phyloP scores from a whole-genome alignment of 2,113 vertebrate genomes.

The Phycodurus eques region DNA sequence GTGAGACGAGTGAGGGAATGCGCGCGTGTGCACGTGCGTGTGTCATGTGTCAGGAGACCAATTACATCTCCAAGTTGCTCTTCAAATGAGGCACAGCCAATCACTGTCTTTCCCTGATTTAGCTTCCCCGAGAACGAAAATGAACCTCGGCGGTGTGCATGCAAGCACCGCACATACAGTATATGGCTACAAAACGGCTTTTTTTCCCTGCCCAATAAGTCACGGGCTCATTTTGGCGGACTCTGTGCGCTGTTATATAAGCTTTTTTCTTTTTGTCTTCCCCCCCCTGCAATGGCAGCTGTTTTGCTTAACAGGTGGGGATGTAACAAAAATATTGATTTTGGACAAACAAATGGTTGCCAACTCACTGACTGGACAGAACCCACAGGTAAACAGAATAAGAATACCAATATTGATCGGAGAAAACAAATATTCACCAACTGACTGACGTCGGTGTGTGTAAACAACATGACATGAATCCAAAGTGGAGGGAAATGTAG shows the following conservation, averaged over 20 bases:
- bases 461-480: conserved; percentile 40
- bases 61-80: conserved; percentile 58
- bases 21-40: not conserved
- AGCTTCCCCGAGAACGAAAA: conserved; percentile 36
- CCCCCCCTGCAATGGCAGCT: conserved; percentile 39
- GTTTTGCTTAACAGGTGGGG: conserved; percentile 62
- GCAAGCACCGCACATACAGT: not conserved
- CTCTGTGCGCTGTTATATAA: conserved; percentile 52
- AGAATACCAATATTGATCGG: conserved; percentile 54
- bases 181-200: not conserved
- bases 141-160: conserved; percentile 21
- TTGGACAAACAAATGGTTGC: conserved; percentile 56
- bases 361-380: conserved; percentile 58
- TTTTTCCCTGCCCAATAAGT: conserved; percentile 36
- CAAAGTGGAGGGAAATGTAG: conserved; percentile 17
- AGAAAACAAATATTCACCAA: conserved; percentile 48
- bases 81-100: conserved; percentile 57
- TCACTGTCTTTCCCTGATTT: conserved; percentile 50
- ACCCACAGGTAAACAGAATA: conserved; percentile 51
- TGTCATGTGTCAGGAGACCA: conserved; percentile 61
- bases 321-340: conserved; percentile 64
- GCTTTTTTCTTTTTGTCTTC: conserved; percentile 15
- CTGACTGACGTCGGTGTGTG: conserved; percentile 42
- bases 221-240: conserved; percentile 27
- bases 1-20: conserved; percentile 10